Conservation (phyloP, 2,888 invertebrate genomes). For the Platynereis dumerilii region DNA sequence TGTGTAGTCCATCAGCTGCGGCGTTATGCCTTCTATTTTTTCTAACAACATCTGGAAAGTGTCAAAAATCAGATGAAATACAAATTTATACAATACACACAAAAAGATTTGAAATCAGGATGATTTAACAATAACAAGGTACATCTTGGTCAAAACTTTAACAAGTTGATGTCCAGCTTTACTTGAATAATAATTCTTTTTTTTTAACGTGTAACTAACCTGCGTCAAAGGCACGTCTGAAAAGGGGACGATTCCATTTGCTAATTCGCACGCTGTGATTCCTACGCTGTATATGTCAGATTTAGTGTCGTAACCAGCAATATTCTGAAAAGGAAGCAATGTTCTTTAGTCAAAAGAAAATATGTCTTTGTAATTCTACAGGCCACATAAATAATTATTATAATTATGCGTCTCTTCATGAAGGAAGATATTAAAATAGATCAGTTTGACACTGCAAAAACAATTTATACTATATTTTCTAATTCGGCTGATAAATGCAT, state of each 20-base stretch:
- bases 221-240: slow-evolving; percentile 80
- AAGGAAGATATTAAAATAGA: too few species aligned
- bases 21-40: slow-evolving; percentile 77
- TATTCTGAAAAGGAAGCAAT: slow-evolving; percentile 68
- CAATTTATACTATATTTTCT: too few species aligned
- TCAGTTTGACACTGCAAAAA: too few species aligned
- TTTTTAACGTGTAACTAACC: slow-evolving; percentile 29
- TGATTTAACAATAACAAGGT: not conserved
- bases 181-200: not conserved
- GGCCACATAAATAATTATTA: too few species aligned
- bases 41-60: slow-evolving; percentile 81
- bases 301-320: slow-evolving; percentile 85
- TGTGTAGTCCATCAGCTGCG: slow-evolving; percentile 58
- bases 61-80: not conserved
- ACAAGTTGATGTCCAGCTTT: too few species aligned
- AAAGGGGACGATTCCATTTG: slow-evolving; percentile 88
- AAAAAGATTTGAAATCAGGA: not conserved
- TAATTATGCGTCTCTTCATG: too few species aligned
- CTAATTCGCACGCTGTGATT: slow-evolving; percentile 84
- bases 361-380: too few species aligned
- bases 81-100: not conserved
- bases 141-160: too few species aligned
- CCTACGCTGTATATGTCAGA: slow-evolving; percentile 93
- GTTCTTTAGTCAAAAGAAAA: too few species aligned
- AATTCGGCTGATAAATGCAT: too few species aligned